phyloP scores from a whole-genome alignment of 2,888 invertebrate species.

The Pammene fasciana region DNA sequence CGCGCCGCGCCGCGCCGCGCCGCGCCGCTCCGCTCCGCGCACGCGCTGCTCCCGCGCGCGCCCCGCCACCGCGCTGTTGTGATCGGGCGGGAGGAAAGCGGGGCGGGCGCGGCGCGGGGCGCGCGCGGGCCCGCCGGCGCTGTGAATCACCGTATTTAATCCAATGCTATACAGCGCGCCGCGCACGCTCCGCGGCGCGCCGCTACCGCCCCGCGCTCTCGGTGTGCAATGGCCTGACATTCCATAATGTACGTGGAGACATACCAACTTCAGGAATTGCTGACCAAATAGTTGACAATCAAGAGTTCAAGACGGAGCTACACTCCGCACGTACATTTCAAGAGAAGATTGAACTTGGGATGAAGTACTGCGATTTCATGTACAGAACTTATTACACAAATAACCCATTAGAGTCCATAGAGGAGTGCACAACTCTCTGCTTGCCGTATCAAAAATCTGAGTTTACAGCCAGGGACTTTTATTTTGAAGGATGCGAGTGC shows the following conservation, averaged over 20 bases:
- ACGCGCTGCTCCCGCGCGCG: too few relatives aligned
- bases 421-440: not conserved
- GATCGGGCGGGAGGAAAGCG: too few relatives aligned
- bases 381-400: constrained; percentile 17
- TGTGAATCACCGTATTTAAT: too few relatives aligned
- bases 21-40: too few relatives aligned
- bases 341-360: constrained; percentile 9
- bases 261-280: not conserved
- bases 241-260: not conserved
- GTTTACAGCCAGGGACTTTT: not conserved
- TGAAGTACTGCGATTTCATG: constrained; percentile 14
- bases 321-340: not conserved
- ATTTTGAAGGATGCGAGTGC: not conserved
- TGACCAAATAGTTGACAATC: not conserved
- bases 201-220: too few relatives aligned
- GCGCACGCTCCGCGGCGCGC: too few relatives aligned
- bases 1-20: too few relatives aligned
- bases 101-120: too few relatives aligned
- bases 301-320: not conserved
- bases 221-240: too few relatives aligned
- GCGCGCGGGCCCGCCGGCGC: too few relatives aligned
- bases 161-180: too few relatives aligned
- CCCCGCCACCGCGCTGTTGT: too few relatives aligned
- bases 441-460: not conserved
- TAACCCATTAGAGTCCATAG: constrained; percentile 3